Evolutionary conservation across 2,888 invertebrate species (phyloP).

Genomic region (Agonum fuliginosum): DNA sequence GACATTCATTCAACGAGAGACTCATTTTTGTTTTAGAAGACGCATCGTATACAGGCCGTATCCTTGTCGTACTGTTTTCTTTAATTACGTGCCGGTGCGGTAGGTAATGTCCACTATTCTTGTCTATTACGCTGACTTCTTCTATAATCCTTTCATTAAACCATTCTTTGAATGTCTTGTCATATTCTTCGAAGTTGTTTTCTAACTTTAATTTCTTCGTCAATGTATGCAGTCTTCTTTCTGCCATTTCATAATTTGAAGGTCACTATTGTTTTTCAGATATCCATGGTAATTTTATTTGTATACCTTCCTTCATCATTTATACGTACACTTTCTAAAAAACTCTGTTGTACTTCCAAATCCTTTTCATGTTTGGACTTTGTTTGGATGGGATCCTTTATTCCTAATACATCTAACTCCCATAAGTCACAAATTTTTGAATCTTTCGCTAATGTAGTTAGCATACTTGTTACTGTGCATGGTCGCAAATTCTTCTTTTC

Average conservation of each 20-base stretch:
- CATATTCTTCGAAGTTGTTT: slow-evolving; percentile 57
- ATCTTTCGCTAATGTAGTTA: not conserved
- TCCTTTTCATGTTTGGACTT: slow-evolving; percentile 60
- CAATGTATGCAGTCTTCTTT: slow-evolving; percentile 53
- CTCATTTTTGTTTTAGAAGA: slow-evolving; percentile 58
- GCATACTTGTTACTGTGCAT: not conserved
- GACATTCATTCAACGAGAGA: slow-evolving; percentile 54
- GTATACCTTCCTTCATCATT: slow-evolving; percentile 63
- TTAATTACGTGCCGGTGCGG: slow-evolving; percentile 64
- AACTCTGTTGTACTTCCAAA: not conserved
- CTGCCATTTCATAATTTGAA: slow-evolving; percentile 60
- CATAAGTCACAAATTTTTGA: slow-evolving; percentile 61
- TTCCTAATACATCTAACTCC: slow-evolving; percentile 65
- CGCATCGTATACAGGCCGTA: slow-evolving; percentile 64
- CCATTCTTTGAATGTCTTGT: slow-evolving; percentile 60
- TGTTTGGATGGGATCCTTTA: slow-evolving; percentile 64
- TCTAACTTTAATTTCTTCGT: slow-evolving; percentile 60
- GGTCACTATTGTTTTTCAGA: slow-evolving; percentile 62
- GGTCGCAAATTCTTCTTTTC: not conserved
- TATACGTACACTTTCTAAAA: not conserved
- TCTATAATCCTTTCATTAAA: slow-evolving; percentile 46
- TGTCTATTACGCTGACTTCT: not conserved
- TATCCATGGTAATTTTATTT: slow-evolving; percentile 64
- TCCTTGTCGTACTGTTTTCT: slow-evolving; percentile 61
- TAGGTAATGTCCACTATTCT: slow-evolving; percentile 26